phyloP scores from a whole-genome alignment of 2,797 vertebrate genomes.

The Mormyrus hasselquistii region DNA sequence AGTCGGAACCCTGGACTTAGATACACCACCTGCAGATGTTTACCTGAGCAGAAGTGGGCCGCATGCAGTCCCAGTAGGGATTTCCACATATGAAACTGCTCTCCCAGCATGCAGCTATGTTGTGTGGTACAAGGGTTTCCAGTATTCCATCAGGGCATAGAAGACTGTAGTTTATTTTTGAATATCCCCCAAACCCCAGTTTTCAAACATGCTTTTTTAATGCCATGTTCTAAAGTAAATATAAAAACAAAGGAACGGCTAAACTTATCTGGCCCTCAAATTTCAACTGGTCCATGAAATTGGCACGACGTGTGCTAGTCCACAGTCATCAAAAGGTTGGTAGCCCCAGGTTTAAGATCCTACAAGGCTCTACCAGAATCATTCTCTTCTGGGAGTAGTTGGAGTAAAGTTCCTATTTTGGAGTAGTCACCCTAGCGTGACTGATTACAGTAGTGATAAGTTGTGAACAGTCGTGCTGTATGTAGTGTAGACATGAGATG shows the following conservation, averaged over 20 bases:
- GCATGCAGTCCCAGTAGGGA: not conserved
- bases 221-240: not conserved
- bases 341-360: not conserved
- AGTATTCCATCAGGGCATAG: not conserved
- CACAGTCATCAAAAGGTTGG: not conserved
- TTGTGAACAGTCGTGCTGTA: not conserved
- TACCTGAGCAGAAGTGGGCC: not conserved
- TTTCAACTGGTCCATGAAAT: not conserved
- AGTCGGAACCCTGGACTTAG: not conserved
- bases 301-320: not conserved
- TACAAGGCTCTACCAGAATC: not conserved
- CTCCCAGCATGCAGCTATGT: not conserved
- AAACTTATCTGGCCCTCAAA: not conserved
- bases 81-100: not conserved
- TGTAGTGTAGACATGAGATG: not conserved
- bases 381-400: not conserved
- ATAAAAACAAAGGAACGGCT: not conserved
- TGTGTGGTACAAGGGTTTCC: not conserved
- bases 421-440: not conserved
- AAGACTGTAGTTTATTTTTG: not conserved
- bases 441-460: not conserved
- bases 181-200: not conserved
- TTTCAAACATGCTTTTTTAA: not conserved
- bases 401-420: not conserved
- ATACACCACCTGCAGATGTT: not conserved